Base-by-base conservation (phyloP, 2,888 invertebrate species). In the Boloria selene region DNA sequence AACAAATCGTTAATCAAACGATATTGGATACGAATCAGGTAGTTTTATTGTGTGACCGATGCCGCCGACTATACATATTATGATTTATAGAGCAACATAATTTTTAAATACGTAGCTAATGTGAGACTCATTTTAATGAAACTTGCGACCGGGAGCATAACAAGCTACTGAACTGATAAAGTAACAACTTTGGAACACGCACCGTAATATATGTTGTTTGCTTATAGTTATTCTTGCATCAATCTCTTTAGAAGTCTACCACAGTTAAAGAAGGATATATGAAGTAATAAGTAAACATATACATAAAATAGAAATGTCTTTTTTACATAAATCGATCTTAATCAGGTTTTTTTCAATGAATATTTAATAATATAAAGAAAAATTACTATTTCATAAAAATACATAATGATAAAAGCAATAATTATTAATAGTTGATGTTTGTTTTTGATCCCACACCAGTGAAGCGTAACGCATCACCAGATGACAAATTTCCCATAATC, bases 1-100 rank as follows among this genome's bases (percentile, higher is more conserved):
- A 91, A 90, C 87, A 83, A 81, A 81, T 92, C 91, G 91, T 92
- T 92, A 92, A 92, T 92, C 91, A 91, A 88, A 81, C 75, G 77
- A 83, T 88, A 88, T 90, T 89, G 86, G 87, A 82, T 85, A 81
- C 78, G 82, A 85, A 90, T 89, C 87, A 89, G 91, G 91, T 92
- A 91, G 91, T 91, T 80, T 79, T 75, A 86, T 92, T 92, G 90
- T 91, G 79, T 79, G 80, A 79, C 75, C 75, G 77, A 79, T 79
- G 86, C 80, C 90, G 91, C 88, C 86, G 79, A 82, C 22, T 84
- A 88, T 86, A 77, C 70, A 76, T 72, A 72, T 66, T 75, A 81
- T 90, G 91, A 91, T 92, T 90, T 85, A 91, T 91, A 80, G 85
- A 75, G 71, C 71, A 68, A 70, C 68, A 77, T 86, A 82, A 86